Evolutionary conservation across 1,140 invertebrate genomes (phyloP), one percentile per base, ranked within the genome.

Genomic region (Probaryconus sp.): DNA sequence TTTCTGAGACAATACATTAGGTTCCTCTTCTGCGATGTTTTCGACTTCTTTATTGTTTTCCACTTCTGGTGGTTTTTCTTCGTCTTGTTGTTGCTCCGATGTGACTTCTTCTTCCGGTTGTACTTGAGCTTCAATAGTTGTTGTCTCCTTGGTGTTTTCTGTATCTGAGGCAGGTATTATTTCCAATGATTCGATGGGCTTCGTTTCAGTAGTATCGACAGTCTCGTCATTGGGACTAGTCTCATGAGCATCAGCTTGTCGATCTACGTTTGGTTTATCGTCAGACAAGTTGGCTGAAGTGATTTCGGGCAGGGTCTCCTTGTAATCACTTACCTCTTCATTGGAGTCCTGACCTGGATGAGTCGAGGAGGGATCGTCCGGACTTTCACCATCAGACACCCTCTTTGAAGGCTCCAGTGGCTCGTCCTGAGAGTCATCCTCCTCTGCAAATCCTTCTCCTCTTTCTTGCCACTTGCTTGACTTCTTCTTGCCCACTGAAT

Each of bases 301-400:
- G 81, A 79, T 82, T 83, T 85, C 83, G 74, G 85, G 79, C 83
- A 81, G 85, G 83, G 82, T 82, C 82, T 86, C 85, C 86, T 87
- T 87, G 81, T 79, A 81, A 85, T 87, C 85, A 88, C 86, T 88
- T 88, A 87, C 86, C 86, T 88, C 86, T 85, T 85, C 80, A 64
- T 79, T 80, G 79, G 82, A 82, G 70, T 81, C 85, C 85, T 83
- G 82, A 83, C 79, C 78, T 77, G 80, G 83, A 79, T 76, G 81
- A 75, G 77, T 76, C 77, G 82, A 85, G 78, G 80, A 83, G 69
- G 80, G 70, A 79, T 86, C 82, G 42, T 81, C 81, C 72, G 63
- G 60, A 72, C 77, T 67, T 81, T 79, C 67, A 55, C 78, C 63
- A 77, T 77, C 80, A 60, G 56, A 38, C 45, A 17, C 72, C 75